phyloP scores from a whole-genome alignment of 2,797 vertebrate species.

The Podarcis lilfordi region DNA sequence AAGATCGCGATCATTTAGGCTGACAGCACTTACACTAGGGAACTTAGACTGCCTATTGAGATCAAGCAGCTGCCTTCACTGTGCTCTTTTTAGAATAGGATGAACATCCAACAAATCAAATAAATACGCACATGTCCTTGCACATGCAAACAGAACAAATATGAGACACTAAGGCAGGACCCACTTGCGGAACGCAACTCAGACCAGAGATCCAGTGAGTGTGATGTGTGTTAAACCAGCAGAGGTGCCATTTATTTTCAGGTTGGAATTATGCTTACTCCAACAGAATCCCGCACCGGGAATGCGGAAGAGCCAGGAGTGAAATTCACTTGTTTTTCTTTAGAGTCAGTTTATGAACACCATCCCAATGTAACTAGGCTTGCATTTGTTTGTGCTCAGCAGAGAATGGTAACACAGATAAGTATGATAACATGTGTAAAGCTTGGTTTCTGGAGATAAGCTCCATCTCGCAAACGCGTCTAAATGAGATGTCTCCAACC shows the following conservation, averaged over 20 bases:
- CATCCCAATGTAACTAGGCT: not conserved
- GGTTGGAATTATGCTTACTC: not conserved
- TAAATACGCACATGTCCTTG: not conserved
- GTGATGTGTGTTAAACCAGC: not conserved
- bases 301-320: not conserved
- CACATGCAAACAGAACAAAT: not conserved
- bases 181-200: not conserved
- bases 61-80: too few relatives aligned
- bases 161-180: not conserved
- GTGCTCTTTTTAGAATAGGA: too few relatives aligned
- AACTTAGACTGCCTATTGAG: too few relatives aligned
- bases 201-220: not conserved
- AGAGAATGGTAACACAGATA: not conserved
- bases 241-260: not conserved
- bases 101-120: not conserved
- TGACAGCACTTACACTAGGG: too few relatives aligned
- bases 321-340: not conserved
- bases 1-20: too few relatives aligned
- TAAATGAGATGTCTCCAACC: conserved; percentile 13
- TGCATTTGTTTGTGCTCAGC: not conserved
- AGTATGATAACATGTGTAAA: not conserved
- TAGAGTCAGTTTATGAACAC: not conserved
- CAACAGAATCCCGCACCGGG: too few relatives aligned
- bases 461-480: not conserved
- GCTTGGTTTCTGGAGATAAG: conserved; percentile 2